Conservation (phyloP, 2,797 vertebrate genomes). For the Acanthurus tractus region DNA sequence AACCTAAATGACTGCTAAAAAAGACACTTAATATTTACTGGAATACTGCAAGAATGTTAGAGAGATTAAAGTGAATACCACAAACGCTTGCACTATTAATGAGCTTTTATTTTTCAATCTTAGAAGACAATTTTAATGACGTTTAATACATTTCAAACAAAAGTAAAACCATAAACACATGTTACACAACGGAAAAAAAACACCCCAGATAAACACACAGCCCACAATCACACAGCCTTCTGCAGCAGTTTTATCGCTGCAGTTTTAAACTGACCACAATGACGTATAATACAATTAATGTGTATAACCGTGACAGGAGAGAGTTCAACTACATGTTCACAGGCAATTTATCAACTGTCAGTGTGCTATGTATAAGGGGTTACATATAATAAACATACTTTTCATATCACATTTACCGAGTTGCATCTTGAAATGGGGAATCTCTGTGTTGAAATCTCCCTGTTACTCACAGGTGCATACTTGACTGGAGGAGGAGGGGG, state of each 20-base stretch:
- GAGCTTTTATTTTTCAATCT: conserved; percentile 1
- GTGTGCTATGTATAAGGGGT: not conserved
- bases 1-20: not conserved
- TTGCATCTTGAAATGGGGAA: conserved; percentile 55
- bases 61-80: conserved; percentile 1
- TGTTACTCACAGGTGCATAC: conserved; percentile 64
- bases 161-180: not conserved
- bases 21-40: not conserved
- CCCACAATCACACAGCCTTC: conserved; percentile 7
- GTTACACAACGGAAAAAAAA: not conserved
- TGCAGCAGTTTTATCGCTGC: not conserved
- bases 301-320: not conserved
- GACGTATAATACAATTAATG: not conserved
- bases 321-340: not conserved
- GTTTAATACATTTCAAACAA: not conserved
- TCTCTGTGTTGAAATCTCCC: conserved; percentile 26
- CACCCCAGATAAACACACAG: not conserved
- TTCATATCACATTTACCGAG: conserved; percentile 16
- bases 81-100: not conserved
- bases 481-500: conserved; percentile 85
- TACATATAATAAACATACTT: not conserved
- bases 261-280: conserved; percentile 10
- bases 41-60: not conserved
- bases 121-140: not conserved
- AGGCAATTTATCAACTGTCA: not conserved